Evolutionary conservation across 2,797 vertebrate species (phyloP).

Genomic region (Amblyopsis hoosieri): DNA sequence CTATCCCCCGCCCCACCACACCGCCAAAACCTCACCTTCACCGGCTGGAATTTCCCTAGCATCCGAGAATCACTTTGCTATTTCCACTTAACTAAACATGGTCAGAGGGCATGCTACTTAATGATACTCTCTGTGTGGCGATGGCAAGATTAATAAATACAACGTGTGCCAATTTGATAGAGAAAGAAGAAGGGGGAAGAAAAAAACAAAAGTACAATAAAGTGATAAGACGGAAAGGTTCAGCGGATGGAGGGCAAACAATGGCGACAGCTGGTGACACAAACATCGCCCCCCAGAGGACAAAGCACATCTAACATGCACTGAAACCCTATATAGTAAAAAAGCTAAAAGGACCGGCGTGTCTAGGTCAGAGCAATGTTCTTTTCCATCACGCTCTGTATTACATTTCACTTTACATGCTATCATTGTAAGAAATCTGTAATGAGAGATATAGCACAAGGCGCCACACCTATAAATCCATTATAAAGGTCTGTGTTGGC

Average conservation of each 20-base stretch:
- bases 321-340: conserved; percentile 49
- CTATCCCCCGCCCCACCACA: not conserved
- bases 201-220: not conserved
- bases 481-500: conserved; percentile 68
- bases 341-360: conserved; percentile 44
- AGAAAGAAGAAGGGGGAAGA: conserved; percentile 5
- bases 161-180: conserved; percentile 17
- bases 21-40: conserved; percentile 25
- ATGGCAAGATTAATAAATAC: conserved; percentile 42
- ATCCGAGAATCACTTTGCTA: conserved; percentile 37
- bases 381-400: conserved; percentile 34
- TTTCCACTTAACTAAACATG: conserved; percentile 68
- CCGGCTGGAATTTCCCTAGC: conserved; percentile 74
- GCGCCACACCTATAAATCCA: conserved; percentile 72
- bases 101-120: conserved; percentile 31
- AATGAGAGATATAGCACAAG: conserved; percentile 65
- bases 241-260: conserved; percentile 20
- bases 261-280: not conserved
- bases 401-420: conserved; percentile 64
- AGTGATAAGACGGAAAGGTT: conserved; percentile 8
- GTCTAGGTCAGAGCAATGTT: conserved; percentile 3
- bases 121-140: conserved; percentile 62
- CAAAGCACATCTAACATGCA: conserved; percentile 27
- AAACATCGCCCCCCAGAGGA: conserved; percentile 32
- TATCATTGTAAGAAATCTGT: conserved; percentile 63